A percentile compares a stretch with the other conserved stretches of the same genome.
Conservation (phyloP, 2,888 invertebrate genomes). For the Drosophila mulleri region DNA sequence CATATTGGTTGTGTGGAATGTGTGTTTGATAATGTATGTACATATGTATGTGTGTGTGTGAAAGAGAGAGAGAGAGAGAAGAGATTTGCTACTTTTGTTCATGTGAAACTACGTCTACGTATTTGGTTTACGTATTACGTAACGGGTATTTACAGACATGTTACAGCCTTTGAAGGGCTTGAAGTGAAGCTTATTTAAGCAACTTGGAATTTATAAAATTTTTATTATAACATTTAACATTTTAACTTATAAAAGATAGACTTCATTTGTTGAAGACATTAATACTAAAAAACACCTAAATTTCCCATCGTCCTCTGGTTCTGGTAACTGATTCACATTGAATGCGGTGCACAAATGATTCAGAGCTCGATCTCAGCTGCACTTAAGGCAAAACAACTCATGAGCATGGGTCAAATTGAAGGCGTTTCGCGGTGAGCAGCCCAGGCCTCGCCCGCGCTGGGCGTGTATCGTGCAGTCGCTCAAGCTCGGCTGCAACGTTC, state of each 20-base stretch:
- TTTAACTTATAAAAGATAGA: no score
- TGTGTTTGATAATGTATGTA: neutral
- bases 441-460: neutral
- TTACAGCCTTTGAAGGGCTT: neutral
- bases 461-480: neutral
- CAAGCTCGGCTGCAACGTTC: constrained; percentile 3
- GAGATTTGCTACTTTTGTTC: no score
- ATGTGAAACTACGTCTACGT: neutral
- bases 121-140: neutral
- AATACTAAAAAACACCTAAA: no score
- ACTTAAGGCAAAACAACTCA: neutral
- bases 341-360: neutral
- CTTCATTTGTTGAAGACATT: no score
- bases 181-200: neutral
- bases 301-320: no score
- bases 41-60: neutral
- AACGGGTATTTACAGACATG: neutral
- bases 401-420: neutral
- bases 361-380: neutral
- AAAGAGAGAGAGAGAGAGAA: neutral
- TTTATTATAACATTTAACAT: no score
- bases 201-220: no score
- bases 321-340: neutral
- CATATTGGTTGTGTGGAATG: neutral
- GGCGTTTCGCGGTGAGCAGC: neutral